Conservation (phyloP, 1,140 invertebrate species). For the Papilio aristodemus region DNA sequence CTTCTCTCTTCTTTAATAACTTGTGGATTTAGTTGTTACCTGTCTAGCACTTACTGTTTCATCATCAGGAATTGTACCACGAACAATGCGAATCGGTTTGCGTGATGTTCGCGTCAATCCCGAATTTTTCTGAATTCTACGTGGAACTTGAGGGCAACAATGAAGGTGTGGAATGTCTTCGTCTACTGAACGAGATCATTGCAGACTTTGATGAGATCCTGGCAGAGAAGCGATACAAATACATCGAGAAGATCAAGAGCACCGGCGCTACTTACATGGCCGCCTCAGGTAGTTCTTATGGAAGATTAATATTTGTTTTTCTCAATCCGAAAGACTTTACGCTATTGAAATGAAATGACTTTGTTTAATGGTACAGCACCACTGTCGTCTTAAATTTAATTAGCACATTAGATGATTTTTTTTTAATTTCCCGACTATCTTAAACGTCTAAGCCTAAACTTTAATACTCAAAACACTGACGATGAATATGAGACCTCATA, state of each 20-base stretch:
- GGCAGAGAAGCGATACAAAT: constrained; percentile 91
- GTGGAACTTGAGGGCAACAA: constrained; percentile 96
- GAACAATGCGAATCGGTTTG: constrained; percentile 97
- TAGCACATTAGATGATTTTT: no score
- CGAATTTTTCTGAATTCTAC: constrained; percentile 98
- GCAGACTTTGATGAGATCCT: constrained; percentile 97
- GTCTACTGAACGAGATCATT: constrained; percentile 97
- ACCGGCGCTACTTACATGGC: constrained; percentile 98
- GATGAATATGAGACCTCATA: no score
- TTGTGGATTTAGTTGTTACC: constrained; percentile 6
- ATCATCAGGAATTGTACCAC: constrained; percentile 93
- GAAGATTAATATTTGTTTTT: no score
- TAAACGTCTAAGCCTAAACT: no score
- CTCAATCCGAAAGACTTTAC: no score
- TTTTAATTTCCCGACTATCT: no score
- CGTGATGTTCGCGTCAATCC: constrained; percentile 97
- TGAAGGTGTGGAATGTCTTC: constrained; percentile 96
- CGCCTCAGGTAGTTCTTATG: constrained; percentile 89
- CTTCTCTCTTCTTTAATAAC: no score
- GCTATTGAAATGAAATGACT: no score
- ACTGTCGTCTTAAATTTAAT: neutral
- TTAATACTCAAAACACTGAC: no score
- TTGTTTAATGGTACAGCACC: no score
- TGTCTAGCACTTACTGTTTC: constrained; percentile 14
- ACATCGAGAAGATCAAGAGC: constrained; percentile 98